Evolutionary conservation across 2,797 vertebrate species (phyloP).

Genomic region (Ctenosaura bakeri): DNA sequence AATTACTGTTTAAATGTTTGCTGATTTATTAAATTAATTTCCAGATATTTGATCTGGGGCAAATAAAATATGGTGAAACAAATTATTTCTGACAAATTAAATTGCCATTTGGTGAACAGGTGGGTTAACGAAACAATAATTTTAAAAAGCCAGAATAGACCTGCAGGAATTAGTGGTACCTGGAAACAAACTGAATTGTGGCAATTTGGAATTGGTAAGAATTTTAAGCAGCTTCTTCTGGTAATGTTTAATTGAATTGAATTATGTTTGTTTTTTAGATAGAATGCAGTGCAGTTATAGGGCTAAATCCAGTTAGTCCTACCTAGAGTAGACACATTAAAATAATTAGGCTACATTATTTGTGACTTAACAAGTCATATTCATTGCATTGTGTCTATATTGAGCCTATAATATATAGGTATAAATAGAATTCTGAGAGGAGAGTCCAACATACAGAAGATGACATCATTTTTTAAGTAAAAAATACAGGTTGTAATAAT

Average conservation of each 20-base stretch:
- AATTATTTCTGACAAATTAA: no score
- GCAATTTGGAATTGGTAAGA: not conserved
- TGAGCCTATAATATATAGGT: no score
- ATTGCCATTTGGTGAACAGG: no score
- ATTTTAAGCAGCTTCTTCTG: not conserved
- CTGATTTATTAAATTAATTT: no score
- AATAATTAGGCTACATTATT: not conserved
- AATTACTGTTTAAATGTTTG: no score
- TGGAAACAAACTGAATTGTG: not conserved
- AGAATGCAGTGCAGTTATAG: not conserved
- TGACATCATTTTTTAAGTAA: not conserved
- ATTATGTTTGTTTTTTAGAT: not conserved
- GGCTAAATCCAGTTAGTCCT: not conserved
- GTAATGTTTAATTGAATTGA: not conserved
- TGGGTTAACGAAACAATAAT: no score
- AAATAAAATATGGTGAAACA: no score
- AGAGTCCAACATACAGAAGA: not conserved
- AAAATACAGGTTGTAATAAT: not conserved
- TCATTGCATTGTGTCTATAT: no score
- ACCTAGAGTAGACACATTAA: not conserved
- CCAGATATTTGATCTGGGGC: no score
- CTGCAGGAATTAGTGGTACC: not conserved
- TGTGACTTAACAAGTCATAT: no score
- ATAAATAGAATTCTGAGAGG: not conserved
- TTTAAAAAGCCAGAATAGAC: not conserved